Conservation (phyloP, 1,140 invertebrate species). For the Papilio dardanus region DNA sequence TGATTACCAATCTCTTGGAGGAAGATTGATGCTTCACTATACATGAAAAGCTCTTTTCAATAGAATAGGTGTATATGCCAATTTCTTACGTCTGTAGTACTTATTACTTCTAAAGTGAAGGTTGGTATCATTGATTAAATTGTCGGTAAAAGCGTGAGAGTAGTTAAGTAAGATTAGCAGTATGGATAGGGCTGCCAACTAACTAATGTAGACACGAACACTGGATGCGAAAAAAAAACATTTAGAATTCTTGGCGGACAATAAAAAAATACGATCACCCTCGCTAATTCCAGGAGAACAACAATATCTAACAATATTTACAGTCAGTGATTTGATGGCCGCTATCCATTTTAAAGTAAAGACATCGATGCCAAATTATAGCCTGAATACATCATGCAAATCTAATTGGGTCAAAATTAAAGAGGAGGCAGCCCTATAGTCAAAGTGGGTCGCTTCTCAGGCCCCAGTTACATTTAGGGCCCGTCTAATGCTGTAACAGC, state of each 20-base stretch:
- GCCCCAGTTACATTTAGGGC: constrained; percentile 11
- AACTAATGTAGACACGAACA: background rate
- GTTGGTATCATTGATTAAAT: constrained; percentile 15
- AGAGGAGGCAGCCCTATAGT: background rate
- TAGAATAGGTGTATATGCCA: constrained; percentile 22
- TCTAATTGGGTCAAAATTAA: background rate
- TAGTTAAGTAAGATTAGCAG: constrained; percentile 16
- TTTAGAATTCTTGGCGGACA: background rate
- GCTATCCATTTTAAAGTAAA: too few species aligned
- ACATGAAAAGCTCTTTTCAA: too few species aligned
- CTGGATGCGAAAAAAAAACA: background rate
- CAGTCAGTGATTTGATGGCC: too few species aligned
- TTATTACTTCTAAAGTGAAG: constrained; percentile 1
- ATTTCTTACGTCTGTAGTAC: constrained; percentile 9
- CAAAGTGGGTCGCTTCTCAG: constrained; percentile 14
- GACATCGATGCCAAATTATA: too few species aligned
- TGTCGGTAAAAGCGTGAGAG: constrained; percentile 15
- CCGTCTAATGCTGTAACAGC: constrained; percentile 65
- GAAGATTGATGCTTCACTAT: too few species aligned
- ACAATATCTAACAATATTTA: background rate
- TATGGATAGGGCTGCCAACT: background rate
- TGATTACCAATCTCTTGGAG: too few species aligned
- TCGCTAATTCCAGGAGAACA: background rate
- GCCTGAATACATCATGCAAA: background rate
- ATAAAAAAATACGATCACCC: too few species aligned